Evolutionary conservation across 2,888 invertebrate genomes (phyloP).

Genomic region (Lissonota sp.): DNA sequence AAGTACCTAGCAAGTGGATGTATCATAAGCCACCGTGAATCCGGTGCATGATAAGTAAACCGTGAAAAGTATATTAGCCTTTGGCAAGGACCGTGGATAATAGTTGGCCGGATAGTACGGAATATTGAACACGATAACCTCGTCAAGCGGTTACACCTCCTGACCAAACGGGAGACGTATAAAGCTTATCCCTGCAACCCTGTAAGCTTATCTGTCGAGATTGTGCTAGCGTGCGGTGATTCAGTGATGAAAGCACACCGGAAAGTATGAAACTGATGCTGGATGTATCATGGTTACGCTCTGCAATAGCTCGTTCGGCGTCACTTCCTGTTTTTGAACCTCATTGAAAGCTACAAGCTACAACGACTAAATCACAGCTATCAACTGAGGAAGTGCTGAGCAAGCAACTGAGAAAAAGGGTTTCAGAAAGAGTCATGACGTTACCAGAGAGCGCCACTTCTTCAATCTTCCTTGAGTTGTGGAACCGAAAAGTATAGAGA

Average conservation of each 20-base stretch:
- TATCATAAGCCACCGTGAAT: constrained; percentile 1
- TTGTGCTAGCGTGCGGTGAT: constrained; percentile 26
- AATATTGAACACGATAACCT: constrained; percentile 15
- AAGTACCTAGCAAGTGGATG: not conserved
- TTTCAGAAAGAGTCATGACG: constrained; percentile 31
- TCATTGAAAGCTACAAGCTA: constrained; percentile 15
- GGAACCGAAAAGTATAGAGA: constrained; percentile 46
- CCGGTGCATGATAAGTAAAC: not conserved
- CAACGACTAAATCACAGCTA: constrained; percentile 2
- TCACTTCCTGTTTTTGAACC: constrained; percentile 1
- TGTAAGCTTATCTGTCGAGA: constrained; percentile 46
- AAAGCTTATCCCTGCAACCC: not conserved
- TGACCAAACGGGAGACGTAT: not conserved
- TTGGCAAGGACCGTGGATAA: not conserved
- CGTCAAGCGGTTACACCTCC: not conserved
- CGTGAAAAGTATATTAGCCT: constrained; percentile 22
- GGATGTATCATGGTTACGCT: not conserved
- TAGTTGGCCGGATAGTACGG: constrained; percentile 20
- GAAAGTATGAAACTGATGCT: constrained; percentile 3
- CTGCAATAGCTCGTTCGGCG: constrained; percentile 5
- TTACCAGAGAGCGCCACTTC: constrained; percentile 9
- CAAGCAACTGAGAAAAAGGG: constrained; percentile 19
- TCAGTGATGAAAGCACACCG: constrained; percentile 24
- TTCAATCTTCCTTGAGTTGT: constrained; percentile 35
- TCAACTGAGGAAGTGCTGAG: constrained; percentile 8